These are phyloP conservation scores for Sceloporus undulatus DNA, from an alignment of 2,113 vertebrate species.

Conservation along the genomic window DNA sequence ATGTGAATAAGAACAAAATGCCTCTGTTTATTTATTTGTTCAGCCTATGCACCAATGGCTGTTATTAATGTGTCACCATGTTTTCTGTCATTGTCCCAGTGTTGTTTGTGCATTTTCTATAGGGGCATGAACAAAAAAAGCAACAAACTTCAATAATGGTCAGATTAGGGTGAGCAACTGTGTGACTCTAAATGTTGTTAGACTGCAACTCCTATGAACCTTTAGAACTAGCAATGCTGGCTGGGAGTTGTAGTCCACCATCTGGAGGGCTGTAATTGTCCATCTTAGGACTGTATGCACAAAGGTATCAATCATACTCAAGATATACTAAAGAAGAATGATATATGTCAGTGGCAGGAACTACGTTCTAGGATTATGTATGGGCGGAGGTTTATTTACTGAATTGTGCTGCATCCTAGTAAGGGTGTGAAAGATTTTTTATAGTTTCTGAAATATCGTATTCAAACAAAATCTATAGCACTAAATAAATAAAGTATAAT, in stretches of 20 bases:
- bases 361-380: background rate
- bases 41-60: background rate
- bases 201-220: too few species aligned
- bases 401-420: background rate
- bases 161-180: too few species aligned
- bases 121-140: background rate
- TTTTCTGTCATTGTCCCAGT: background rate
- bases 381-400: background rate
- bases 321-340: background rate
- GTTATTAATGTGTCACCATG: background rate
- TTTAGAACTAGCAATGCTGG: too few species aligned
- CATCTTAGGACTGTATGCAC: background rate
- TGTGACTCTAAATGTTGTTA: too few species aligned
- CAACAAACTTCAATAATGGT: too few species aligned
- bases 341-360: background rate
- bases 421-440: background rate
- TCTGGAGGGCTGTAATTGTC: too few species aligned
- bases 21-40: background rate
- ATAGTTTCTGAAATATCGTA: too few species aligned
- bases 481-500: too few species aligned
- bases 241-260: too few species aligned
- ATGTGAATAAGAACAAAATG: background rate
- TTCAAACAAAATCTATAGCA: background rate
- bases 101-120: background rate
- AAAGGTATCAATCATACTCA: background rate